phyloP scores from a whole-genome alignment of 2,888 invertebrate species.

The Scrobipalpa costella region DNA sequence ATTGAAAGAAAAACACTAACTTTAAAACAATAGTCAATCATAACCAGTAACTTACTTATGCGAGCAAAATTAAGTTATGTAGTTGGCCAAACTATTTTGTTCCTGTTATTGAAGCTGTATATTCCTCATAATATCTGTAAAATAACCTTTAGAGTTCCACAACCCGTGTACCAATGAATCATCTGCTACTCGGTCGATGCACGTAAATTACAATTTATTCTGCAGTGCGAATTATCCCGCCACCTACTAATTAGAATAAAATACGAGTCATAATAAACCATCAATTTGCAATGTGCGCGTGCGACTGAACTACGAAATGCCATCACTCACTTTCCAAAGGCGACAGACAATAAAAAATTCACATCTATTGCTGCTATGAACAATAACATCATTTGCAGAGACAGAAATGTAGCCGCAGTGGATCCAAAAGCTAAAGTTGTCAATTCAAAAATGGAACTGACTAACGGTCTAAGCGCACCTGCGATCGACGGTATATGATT shows the following conservation, averaged over 20 bases:
- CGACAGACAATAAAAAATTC: not conserved
- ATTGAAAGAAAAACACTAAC: no score
- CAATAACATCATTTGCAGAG: not conserved
- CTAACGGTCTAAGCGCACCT: constrained; percentile 48
- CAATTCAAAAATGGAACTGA: constrained; percentile 15
- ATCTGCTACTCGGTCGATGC: not conserved
- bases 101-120: not conserved
- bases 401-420: not conserved
- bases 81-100: no score
- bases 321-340: constrained; percentile 30
- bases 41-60: no score
- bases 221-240: not conserved
- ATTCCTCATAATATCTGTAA: not conserved
- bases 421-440: not conserved
- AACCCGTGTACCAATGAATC: not conserved
- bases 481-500: constrained; percentile 41
- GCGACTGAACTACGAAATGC: constrained; percentile 42
- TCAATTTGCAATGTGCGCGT: constrained; percentile 56
- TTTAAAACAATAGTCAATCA: no score
- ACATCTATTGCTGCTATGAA: not conserved
- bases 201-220: not conserved
- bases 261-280: constrained; percentile 46
- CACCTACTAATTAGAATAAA: constrained; percentile 25
- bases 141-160: not conserved
- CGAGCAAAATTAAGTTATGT: no score